A percentile compares a stretch with the other conserved stretches of the same genome.
Conservation (phyloP, 2,888 invertebrate species). For the Drosophila kuntzei region DNA sequence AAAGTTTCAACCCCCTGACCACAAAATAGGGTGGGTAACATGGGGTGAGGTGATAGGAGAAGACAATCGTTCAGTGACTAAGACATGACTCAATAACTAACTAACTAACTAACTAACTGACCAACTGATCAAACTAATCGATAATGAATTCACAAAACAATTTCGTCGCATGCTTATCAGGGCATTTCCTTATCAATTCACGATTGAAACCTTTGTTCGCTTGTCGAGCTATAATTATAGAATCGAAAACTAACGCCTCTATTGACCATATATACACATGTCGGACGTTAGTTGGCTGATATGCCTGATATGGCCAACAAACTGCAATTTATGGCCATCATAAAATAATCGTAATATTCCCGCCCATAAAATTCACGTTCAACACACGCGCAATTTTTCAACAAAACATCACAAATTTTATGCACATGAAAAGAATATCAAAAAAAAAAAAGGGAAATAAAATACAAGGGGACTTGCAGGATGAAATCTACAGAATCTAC, state of each 20-base stretch:
- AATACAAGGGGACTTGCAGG: not conserved
- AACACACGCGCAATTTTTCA: not conserved
- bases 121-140: not conserved
- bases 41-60: not conserved
- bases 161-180: not conserved
- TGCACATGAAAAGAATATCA: constrained; percentile 64
- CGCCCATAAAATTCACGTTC: constrained; percentile 30
- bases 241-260: not conserved
- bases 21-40: not conserved
- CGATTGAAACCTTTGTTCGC: constrained; percentile 16
- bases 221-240: not conserved
- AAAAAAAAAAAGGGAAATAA: constrained; percentile 46
- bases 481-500: not conserved
- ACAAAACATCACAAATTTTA: constrained; percentile 33
- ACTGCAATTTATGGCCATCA: constrained; percentile 31
- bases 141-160: not conserved
- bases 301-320: constrained; percentile 13
- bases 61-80: not conserved
- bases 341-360: constrained; percentile 12
- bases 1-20: not conserved
- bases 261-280: constrained; percentile 22
- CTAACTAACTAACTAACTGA: constrained; percentile 1
- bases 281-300: constrained; percentile 13
- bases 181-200: not conserved
- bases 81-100: constrained; percentile 13